Percentiles rank a stretch among this genome's conserved stretches.
These are phyloP conservation scores for Neolamprologus sp. DNA, from an alignment of 2,113 vertebrate genomes.

Conservation along the genomic window DNA sequence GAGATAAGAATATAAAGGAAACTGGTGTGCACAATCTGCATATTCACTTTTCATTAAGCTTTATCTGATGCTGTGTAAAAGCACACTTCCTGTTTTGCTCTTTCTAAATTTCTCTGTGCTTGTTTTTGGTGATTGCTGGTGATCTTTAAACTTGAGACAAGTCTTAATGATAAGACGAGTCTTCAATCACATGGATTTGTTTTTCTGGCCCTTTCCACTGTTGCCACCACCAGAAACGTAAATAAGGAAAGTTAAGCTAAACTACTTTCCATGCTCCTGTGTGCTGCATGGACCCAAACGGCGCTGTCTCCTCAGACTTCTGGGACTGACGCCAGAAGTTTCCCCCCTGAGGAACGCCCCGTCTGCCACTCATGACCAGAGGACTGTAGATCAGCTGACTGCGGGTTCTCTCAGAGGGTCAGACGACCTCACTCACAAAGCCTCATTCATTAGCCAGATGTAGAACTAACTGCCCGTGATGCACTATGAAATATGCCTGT, in stretches of 20 bases:
- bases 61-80: background rate
- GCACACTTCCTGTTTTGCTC: background rate
- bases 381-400: conserved; percentile 52
- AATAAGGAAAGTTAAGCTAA: background rate
- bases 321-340: background rate
- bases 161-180: background rate
- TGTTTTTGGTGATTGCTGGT: background rate
- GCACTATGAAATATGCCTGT: background rate
- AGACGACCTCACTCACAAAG: conserved; percentile 25
- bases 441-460: conserved; percentile 27
- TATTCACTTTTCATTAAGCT: background rate
- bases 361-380: conserved; percentile 31
- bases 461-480: background rate
- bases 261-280: background rate
- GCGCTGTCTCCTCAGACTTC: background rate
- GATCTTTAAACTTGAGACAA: background rate
- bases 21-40: background rate
- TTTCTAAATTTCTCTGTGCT: background rate
- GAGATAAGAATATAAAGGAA: background rate
- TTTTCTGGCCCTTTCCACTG: background rate
- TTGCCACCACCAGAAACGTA: background rate
- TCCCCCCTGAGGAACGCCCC: background rate
- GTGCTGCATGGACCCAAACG: background rate
- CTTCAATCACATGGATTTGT: background rate
- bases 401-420: conserved; percentile 11